A percentile compares a stretch with the other conserved stretches of the same genome.
phyloP scores from a whole-genome alignment of 2,888 invertebrate species.

The Gryllus longicercus region DNA sequence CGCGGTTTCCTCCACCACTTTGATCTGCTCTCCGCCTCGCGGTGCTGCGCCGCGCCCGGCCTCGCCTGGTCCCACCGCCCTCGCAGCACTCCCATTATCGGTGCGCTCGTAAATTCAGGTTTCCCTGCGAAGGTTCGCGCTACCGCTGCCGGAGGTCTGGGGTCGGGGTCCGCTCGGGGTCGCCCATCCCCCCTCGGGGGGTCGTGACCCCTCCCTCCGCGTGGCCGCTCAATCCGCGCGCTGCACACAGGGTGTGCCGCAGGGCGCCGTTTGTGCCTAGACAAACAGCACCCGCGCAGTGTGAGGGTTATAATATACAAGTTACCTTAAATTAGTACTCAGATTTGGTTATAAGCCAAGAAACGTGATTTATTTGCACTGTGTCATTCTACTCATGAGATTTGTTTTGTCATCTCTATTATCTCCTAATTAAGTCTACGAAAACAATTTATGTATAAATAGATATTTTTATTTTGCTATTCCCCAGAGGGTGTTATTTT shows the following conservation, averaged over 20 bases:
- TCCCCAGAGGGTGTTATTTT: no score
- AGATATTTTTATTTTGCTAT: no score
- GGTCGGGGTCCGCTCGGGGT: neutral
- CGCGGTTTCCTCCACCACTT: no score
- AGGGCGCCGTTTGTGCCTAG: neutral
- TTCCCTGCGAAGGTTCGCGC: constrained; percentile 4
- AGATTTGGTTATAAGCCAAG: no score
- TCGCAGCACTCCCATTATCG: constrained; percentile 6
- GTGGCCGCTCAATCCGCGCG: neutral
- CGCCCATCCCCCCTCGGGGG: neutral
- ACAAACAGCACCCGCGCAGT: no score
- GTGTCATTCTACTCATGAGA: no score
- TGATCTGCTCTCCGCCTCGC: neutral
- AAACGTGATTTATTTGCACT: no score
- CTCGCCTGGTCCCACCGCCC: neutral
- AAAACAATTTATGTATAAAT: no score
- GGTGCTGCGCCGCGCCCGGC: neutral
- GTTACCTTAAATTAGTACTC: no score
- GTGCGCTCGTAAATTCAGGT: neutral
- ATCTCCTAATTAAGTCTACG: no score
- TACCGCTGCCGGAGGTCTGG: neutral
- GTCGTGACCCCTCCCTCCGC: neutral
- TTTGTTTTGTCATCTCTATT: no score
- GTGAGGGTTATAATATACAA: no score
- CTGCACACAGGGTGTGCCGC: neutral